Evolutionary conservation across 2,888 invertebrate species (phyloP), one percentile per base, ranked within the genome.

Genomic region (Chrysotoxum bicinctum): DNA sequence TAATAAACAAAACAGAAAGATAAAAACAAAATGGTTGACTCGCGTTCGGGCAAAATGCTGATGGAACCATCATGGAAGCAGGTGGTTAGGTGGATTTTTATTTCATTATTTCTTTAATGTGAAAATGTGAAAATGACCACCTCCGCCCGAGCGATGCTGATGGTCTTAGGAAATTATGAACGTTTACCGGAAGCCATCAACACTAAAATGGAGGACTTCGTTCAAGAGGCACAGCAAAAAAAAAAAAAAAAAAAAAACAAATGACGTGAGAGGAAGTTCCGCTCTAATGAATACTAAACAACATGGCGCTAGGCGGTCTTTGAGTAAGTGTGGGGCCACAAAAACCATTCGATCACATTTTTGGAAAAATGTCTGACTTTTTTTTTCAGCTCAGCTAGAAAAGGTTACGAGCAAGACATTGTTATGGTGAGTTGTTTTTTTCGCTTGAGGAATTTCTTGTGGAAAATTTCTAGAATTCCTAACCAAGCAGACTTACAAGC

Each of bases 1-100:
- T 40, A 91, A 66, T 66, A 62, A 60, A 60, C 75, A 81, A 58
- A 68, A 3, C 21, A 50, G 14, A 23, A 50, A 26, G 14, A 45
- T 45, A 40, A 9, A 58, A 43, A 48, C 30, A 45, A 60, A 43
- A 23, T 62, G 16, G 23, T 69, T 58, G 40, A 21, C n/a, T 40
- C 16, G 12, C 9, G 45, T 21, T 40, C 16, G 12, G 14, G 45
- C 30, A 19, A 40, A 75, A 32, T 43, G 21, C 2, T 54, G 37
- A n/a, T 16, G 30, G n/a, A n/a, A n/a, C n/a, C n/a, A n/a, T 52
- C 26, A 9, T 30, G 70, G 58, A 60, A 23, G 21, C 32, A 54
- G 50, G 74, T 64, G 58, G 43, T 58, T 35, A 54, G 50, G 74
- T 64, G 45, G 50, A 58, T 35, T 48, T 84, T 54, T 58, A 66